Conservation (phyloP, 2,113 vertebrate genomes). For the Pseudopipra pipra region DNA sequence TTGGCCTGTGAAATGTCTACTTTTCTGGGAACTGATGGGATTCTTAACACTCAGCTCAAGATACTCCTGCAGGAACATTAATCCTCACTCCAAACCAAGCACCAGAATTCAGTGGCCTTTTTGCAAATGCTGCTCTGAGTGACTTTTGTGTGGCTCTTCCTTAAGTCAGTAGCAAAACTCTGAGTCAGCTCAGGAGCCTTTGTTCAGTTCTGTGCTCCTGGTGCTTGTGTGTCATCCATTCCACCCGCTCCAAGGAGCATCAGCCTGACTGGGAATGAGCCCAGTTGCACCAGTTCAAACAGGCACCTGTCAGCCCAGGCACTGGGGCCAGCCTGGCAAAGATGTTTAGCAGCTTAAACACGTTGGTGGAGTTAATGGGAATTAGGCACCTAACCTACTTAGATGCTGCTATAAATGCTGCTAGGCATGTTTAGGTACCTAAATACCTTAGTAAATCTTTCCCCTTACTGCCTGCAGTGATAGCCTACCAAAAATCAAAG, state of each 20-base stretch:
- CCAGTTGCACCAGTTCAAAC: background rate
- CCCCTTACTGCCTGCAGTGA: background rate
- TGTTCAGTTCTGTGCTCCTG: background rate
- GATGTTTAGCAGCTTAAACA: conserved; percentile 54
- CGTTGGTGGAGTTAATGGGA: conserved; percentile 45
- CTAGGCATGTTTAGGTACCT: conserved; percentile 51
- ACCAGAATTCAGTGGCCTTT: background rate
- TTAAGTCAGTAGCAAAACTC: background rate
- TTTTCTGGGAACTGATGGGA: background rate
- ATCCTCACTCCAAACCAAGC: background rate
- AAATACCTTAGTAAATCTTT: conserved; percentile 55
- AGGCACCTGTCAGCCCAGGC: background rate
- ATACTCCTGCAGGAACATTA: background rate
- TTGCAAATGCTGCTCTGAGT: background rate
- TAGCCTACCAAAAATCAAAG: conserved; percentile 29
- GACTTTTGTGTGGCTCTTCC: background rate
- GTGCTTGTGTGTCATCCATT: fast-evolving
- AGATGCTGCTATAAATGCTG: conserved; percentile 65
- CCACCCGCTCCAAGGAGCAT: background rate
- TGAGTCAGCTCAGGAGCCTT: fast-evolving
- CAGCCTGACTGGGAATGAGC: background rate
- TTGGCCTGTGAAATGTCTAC: background rate
- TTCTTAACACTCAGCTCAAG: background rate
- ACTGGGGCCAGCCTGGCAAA: background rate
- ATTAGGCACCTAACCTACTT: conserved; percentile 68